phyloP scores from a whole-genome alignment of 2,113 vertebrate genomes.

The Periophthalmodon schlosseri region DNA sequence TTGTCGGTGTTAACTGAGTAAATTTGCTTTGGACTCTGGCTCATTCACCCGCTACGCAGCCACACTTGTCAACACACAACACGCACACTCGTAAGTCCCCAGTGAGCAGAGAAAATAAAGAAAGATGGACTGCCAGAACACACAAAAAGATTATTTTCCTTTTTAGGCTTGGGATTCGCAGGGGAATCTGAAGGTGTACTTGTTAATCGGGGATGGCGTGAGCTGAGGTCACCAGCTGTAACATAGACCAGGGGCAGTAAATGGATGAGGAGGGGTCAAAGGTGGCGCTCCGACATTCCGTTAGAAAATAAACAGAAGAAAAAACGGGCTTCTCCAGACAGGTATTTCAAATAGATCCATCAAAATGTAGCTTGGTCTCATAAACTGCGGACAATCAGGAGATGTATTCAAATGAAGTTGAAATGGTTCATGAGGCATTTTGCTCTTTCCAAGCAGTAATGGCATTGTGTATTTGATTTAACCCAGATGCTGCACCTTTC shows the following conservation, averaged over 20 bases:
- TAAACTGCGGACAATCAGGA: background rate
- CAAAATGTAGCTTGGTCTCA: slow-evolving; percentile 16
- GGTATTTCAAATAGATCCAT: slow-evolving; percentile 58
- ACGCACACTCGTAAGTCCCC: slow-evolving; percentile 12
- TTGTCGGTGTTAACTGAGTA: slow-evolving; percentile 75
- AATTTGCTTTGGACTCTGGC: slow-evolving; percentile 74
- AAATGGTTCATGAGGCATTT: background rate
- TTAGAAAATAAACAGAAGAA: slow-evolving; percentile 74
- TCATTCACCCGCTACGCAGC: slow-evolving; percentile 63
- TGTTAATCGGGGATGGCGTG: slow-evolving; percentile 59
- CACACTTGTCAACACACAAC: slow-evolving; percentile 38
- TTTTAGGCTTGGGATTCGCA: slow-evolving; percentile 29
- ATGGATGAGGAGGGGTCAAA: slow-evolving; percentile 74
- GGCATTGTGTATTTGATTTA: background rate
- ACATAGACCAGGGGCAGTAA: slow-evolving; percentile 74
- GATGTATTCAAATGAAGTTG: background rate
- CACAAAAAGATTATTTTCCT: slow-evolving; percentile 42
- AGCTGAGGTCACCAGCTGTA: slow-evolving; percentile 69
- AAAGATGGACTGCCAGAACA: slow-evolving; percentile 59
- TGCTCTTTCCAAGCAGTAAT: background rate
- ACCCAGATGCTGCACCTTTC: background rate
- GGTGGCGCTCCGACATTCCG: slow-evolving; percentile 72
- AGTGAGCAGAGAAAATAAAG: slow-evolving; percentile 13
- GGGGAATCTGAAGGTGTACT: slow-evolving; percentile 60
- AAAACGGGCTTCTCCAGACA: slow-evolving; percentile 58